Conservation (phyloP, 35 echinoderm and acorn worm genomes). For the Anneissia japonica region DNA sequence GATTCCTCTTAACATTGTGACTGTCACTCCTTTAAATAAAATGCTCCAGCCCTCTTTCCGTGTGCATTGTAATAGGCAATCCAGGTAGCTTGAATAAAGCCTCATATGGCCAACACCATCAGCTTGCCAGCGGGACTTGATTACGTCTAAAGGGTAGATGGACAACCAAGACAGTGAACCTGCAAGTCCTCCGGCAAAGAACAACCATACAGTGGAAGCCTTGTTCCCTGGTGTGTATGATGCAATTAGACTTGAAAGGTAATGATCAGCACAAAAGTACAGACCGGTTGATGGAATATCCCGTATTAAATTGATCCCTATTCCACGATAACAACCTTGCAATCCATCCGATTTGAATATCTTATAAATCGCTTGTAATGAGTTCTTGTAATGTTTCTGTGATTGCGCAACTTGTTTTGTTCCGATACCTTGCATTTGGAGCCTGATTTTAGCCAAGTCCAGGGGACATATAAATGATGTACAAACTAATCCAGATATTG, state of each 20-base stretch:
- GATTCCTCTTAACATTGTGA: slow-evolving; percentile 22
- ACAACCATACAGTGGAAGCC: neutral
- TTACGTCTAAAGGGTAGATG: slow-evolving; percentile 32
- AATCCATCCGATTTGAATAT: slow-evolving; percentile 29
- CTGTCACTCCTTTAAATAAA: slow-evolving; percentile 18
- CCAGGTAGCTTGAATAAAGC: slow-evolving; percentile 18
- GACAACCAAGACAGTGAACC: slow-evolving; percentile 13
- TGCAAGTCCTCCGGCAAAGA: slow-evolving; percentile 31
- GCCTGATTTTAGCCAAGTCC: slow-evolving; percentile 33
- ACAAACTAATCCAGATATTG: slow-evolving; percentile 9
- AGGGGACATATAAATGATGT: slow-evolving; percentile 16
- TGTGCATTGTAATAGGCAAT: neutral
- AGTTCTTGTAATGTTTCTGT: slow-evolving; percentile 21
- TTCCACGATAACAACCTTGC: slow-evolving; percentile 25
- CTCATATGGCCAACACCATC: neutral
- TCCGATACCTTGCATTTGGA: slow-evolving; percentile 48
- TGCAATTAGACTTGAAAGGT: neutral
- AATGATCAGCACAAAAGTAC: slow-evolving; percentile 26
- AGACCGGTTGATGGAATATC: slow-evolving; percentile 22
- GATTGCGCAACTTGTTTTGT: neutral
- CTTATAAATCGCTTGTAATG: slow-evolving; percentile 8
- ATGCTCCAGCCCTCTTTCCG: slow-evolving; percentile 9
- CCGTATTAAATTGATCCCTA: neutral
- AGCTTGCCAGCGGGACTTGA: slow-evolving; percentile 39
- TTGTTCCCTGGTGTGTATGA: neutral